Evolutionary conservation across 2,113 vertebrate species (phyloP), one percentile per base, ranked within the genome.

Genomic region (Narcine bancroftii): DNA sequence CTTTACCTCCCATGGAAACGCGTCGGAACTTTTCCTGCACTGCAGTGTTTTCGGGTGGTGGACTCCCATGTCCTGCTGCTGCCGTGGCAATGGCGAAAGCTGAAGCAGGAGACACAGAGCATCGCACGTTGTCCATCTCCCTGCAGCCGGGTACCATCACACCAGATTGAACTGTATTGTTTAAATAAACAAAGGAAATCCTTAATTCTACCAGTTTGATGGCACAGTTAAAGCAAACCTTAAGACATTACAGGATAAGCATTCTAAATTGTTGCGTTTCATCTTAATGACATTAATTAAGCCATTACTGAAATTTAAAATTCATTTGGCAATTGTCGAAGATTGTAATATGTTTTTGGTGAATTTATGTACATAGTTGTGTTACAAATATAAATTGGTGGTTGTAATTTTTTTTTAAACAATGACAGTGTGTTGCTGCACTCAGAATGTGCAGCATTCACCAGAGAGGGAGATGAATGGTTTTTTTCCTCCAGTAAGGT

Each of bases 11-110:
- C 2, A 75, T 60, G 53, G 42, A 92, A n/a, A 71, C 3, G 17
- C 39, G 63, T 3, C 13, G 15, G 76, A 33, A 77, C 72, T 91
- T 71, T 60, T 93, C 72, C 63, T 92, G 77, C 36, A 92, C 76
- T 87, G 77, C 33, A 26, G 10, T 66, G 29, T 45, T 93, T 95
- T 95, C 94, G 98, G 98, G 98, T 95, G 98, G 97, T 0, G 98
- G 97, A 93, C 97, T 97, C 92, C 97, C 97, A 0, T 99, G 98
- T 92, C 98, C 98, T 2, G 99, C 99, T 93, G 98, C 99, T 66
- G 99, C 99, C 3, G 99, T 99, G 93, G 99, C 99, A 47, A 99
- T 99, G 60, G 99, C 99, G 92, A 99, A 99, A 4, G 99, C 99
- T 92, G 99, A 99, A 56, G 98, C 98, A 79, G 99, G 98, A 19